Conservation (phyloP, 2,888 invertebrate genomes). For the Choreutis nemorana region DNA sequence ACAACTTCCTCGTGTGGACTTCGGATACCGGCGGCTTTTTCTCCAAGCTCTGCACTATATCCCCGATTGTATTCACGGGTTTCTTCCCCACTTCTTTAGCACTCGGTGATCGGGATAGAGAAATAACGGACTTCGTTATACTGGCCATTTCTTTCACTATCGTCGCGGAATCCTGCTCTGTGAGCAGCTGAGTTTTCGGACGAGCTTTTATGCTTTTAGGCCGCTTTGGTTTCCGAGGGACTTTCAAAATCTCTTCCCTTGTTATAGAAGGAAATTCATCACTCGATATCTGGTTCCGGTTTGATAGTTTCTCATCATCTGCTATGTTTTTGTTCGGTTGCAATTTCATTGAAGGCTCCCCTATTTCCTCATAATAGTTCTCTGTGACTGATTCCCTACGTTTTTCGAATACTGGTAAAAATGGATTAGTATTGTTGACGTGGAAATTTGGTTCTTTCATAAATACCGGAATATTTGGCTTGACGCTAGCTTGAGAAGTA, state of each 20-base stretch:
- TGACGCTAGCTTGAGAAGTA: slow-evolving; percentile 22
- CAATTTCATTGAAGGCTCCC: slow-evolving; percentile 22
- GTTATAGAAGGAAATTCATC: slow-evolving; percentile 33
- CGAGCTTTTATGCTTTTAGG: slow-evolving; percentile 25
- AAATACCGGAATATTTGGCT: slow-evolving; percentile 13
- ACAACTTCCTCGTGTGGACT: slow-evolving; percentile 28
- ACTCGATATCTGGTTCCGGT: slow-evolving; percentile 17
- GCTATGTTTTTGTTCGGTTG: slow-evolving; percentile 33
- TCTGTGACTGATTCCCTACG: slow-evolving; percentile 33
- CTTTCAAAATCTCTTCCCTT: slow-evolving; percentile 46
- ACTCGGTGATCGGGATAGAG: slow-evolving; percentile 43
- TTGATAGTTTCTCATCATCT: slow-evolving; percentile 49
- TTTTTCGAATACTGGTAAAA: slow-evolving; percentile 14
- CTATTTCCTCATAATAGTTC: slow-evolving; percentile 56
- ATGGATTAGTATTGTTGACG: slow-evolving; percentile 18
- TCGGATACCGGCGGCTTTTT: slow-evolving; percentile 19
- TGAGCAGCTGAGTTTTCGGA: not conserved
- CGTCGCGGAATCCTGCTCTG: slow-evolving; percentile 7
- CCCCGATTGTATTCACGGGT: slow-evolving; percentile 20
- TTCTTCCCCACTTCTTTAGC: slow-evolving; percentile 31
- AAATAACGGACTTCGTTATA: slow-evolving; percentile 44
- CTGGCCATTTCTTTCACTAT: slow-evolving; percentile 26
- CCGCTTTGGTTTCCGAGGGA: slow-evolving; percentile 45
- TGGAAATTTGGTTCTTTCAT: slow-evolving; percentile 13
- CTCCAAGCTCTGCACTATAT: slow-evolving; percentile 32